Conservation (phyloP, 2,113 vertebrate species). For the Genyomyrus donnyi region DNA sequence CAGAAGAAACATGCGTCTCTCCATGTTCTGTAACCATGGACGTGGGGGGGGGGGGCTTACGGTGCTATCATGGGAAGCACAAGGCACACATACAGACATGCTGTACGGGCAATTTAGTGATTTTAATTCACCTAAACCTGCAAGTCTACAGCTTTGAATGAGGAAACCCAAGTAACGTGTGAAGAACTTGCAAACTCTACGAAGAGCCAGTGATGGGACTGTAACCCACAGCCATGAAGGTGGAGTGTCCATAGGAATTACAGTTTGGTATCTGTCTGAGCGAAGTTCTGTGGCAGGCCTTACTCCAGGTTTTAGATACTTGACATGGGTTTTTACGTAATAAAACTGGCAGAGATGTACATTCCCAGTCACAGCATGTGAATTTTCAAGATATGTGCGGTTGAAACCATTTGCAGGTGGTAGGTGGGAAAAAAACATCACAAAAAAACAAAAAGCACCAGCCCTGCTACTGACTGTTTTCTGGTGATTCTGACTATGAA, state of each 20-base stretch:
- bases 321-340: background rate
- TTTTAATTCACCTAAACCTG: background rate
- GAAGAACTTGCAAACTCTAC: background rate
- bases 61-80: background rate
- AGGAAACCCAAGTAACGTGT: background rate
- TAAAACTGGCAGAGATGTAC: background rate
- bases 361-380: background rate
- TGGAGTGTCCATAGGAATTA: background rate
- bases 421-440: slow-evolving; percentile 15
- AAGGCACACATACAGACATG: background rate
- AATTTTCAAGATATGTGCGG: background rate
- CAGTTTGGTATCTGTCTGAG: background rate
- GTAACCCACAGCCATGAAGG: background rate
- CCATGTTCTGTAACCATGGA: background rate
- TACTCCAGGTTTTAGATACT: background rate
- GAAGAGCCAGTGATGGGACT: background rate
- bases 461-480: slow-evolving; percentile 33
- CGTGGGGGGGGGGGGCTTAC: too few species aligned
- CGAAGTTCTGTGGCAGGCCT: background rate
- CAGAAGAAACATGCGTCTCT: background rate
- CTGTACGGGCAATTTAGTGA: background rate
- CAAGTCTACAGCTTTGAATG: background rate
- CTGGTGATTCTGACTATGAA: slow-evolving; percentile 38
- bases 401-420: background rate
- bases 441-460: background rate